Conservation (phyloP, 2,113 vertebrate genomes). For the Setophaga coronata region DNA sequence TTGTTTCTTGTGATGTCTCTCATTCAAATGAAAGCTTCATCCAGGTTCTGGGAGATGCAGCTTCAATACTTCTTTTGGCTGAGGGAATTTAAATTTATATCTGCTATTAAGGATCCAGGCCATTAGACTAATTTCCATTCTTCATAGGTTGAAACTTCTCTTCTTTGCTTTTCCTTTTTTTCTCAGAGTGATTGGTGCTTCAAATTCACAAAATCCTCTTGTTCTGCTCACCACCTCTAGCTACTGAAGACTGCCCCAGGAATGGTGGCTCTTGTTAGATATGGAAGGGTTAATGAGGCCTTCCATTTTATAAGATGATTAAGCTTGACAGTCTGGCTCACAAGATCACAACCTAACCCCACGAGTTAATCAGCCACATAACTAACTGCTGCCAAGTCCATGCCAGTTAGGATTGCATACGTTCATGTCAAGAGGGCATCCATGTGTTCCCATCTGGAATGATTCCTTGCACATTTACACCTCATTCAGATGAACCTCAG, state of each 20-base stretch:
- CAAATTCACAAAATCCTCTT: neutral
- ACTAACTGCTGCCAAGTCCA: neutral
- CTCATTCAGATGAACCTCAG: neutral
- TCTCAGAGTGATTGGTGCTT: neutral
- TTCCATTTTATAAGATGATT: neutral
- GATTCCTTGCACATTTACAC: neutral
- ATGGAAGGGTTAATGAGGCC: neutral
- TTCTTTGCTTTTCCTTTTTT: neutral
- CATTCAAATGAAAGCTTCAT: neutral
- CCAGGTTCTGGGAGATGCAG: neutral
- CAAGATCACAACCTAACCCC: neutral
- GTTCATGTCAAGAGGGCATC: neutral
- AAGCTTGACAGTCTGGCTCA: neutral
- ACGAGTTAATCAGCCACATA: neutral
- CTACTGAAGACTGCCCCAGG: neutral
- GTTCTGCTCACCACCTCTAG: neutral
- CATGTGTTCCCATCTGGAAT: neutral
- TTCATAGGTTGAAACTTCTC: neutral
- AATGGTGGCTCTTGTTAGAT: neutral
- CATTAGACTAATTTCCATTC: neutral
- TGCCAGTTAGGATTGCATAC: neutral
- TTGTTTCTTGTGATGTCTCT: neutral
- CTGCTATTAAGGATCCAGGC: neutral
- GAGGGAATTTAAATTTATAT: neutral
- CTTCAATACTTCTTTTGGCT: neutral